Conservation (phyloP, 2,888 invertebrate genomes). For the Synergus japonicus region DNA sequence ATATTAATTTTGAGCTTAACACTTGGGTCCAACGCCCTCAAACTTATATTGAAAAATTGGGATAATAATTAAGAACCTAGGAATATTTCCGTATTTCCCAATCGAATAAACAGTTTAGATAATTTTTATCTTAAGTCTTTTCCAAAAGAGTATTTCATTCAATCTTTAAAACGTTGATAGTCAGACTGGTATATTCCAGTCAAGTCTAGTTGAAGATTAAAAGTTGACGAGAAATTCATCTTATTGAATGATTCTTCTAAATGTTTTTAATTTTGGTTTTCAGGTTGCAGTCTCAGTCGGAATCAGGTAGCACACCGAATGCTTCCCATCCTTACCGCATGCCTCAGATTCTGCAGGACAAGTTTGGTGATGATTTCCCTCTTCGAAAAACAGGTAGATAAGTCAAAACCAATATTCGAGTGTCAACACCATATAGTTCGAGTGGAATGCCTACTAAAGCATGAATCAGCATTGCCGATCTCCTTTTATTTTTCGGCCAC, state of each 20-base stretch:
- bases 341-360: slow-evolving; percentile 81
- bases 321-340: slow-evolving; percentile 85
- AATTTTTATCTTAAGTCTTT: background rate
- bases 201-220: background rate
- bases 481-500: slow-evolving; percentile 30
- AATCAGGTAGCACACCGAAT: slow-evolving; percentile 74
- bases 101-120: background rate
- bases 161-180: background rate
- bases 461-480: slow-evolving; percentile 60
- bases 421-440: slow-evolving; percentile 60
- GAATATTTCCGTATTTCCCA: background rate
- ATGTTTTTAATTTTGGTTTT: slow-evolving; percentile 37
- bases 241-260: slow-evolving; percentile 9
- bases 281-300: slow-evolving; percentile 75
- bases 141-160: background rate
- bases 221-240: too few relatives aligned
- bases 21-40: background rate
- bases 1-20: too few relatives aligned
- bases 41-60: background rate
- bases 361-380: slow-evolving; percentile 90
- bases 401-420: slow-evolving; percentile 34
- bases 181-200: background rate
- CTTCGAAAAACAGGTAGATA: slow-evolving; percentile 94
- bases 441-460: slow-evolving; percentile 72
- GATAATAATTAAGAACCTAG: background rate